These are phyloP conservation scores for Euglossa dilemma DNA, from an alignment of 1,140 invertebrate genomes.

Conservation along the genomic window DNA sequence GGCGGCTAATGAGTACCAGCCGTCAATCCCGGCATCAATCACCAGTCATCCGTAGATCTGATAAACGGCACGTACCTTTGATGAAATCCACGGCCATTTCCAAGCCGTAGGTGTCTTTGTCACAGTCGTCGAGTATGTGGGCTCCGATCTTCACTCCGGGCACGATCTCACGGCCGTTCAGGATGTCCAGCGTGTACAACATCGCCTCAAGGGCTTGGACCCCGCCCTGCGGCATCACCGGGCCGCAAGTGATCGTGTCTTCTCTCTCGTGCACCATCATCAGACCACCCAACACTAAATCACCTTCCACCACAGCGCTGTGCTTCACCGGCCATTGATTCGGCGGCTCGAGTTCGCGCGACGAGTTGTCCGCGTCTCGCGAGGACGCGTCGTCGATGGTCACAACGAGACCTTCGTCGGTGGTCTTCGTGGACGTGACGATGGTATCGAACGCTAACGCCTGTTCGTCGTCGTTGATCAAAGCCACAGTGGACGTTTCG, in stretches of 20 bases:
- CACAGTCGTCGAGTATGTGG: constrained; percentile 96
- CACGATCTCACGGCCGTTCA: constrained; percentile 87
- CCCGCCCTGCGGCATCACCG: constrained; percentile 97
- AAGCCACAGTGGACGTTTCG: background rate
- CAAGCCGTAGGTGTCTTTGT: constrained; percentile 97
- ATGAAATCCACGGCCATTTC: constrained; percentile 99
- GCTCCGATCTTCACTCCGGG: constrained; percentile 93
- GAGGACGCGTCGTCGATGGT: constrained; percentile 7
- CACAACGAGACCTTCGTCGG: background rate
- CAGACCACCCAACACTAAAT: constrained; percentile 92
- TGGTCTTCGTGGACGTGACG: background rate
- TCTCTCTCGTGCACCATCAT: constrained; percentile 99
- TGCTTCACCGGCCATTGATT: constrained; percentile 92
- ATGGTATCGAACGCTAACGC: background rate
- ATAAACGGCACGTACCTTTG: constrained; percentile 89
- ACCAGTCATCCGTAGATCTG: background rate
- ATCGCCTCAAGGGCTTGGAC: constrained; percentile 95
- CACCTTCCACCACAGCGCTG: constrained; percentile 92
- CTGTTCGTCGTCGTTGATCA: background rate
- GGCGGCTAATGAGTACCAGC: background rate
- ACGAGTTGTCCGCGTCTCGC: constrained; percentile 35
- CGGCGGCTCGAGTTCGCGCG: constrained; percentile 40
- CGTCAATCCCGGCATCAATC: background rate
- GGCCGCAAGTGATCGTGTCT: constrained; percentile 91
- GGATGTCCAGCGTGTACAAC: constrained; percentile 93